Conservation (phyloP, 2,797 vertebrate genomes). For the Calcarius lapponicus region DNA sequence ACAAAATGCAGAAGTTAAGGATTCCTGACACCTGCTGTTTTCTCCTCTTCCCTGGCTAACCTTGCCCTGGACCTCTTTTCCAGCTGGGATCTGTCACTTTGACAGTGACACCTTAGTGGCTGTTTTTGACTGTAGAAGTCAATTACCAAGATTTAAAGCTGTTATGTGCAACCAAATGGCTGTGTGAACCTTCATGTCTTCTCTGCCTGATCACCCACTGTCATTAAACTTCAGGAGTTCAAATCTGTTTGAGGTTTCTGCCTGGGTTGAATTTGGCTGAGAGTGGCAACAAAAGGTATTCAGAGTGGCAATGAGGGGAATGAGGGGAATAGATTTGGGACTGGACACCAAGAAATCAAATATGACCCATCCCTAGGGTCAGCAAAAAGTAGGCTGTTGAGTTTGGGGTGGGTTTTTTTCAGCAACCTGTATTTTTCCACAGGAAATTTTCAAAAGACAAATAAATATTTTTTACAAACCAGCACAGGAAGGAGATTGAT, state of each 20-base stretch:
- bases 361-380: neutral
- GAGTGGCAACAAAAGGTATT: neutral
- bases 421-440: neutral
- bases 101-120: neutral
- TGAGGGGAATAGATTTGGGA: neutral
- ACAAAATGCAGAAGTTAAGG: neutral
- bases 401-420: neutral
- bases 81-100: neutral
- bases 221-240: neutral
- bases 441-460: neutral
- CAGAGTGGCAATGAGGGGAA: neutral
- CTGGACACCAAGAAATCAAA: neutral
- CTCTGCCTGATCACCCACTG: neutral
- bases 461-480: neutral
- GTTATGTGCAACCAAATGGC: neutral
- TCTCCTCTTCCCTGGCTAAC: neutral
- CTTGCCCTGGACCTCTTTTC: neutral
- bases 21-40: neutral
- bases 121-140: neutral
- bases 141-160: neutral
- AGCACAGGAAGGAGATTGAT: neutral
- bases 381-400: neutral
- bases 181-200: neutral
- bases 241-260: neutral
- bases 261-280: neutral